Evolutionary conservation across 2,113 vertebrate genomes (phyloP).

Genomic region (Gasterosteus nipponicus): DNA sequence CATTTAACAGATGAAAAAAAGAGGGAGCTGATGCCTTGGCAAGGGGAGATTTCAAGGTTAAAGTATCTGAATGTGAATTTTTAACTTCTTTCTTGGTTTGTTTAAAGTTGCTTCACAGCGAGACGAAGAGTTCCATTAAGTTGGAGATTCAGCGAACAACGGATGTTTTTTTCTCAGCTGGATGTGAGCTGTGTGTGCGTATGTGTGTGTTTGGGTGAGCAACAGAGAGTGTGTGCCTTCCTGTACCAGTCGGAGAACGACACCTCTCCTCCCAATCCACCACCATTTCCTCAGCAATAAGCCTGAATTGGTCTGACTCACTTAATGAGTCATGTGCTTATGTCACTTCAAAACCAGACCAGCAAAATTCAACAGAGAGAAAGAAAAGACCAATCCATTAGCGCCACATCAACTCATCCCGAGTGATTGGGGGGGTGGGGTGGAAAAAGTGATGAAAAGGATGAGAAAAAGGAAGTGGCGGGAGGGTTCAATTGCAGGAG

Average conservation of each 20-base stretch:
- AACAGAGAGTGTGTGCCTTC: conserved; percentile 33
- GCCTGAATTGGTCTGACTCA: conserved; percentile 68
- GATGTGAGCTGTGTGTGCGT: neutral
- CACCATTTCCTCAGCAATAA: conserved; percentile 67
- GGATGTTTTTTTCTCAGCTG: conserved; percentile 26
- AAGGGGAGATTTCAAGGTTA: conserved; percentile 87
- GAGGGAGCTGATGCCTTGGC: conserved; percentile 78
- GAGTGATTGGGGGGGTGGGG: conserved; percentile 34
- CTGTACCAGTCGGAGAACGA: conserved; percentile 67
- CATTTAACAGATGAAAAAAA: conserved; percentile 86
- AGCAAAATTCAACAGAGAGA: conserved; percentile 31
- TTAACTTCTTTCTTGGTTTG: conserved; percentile 82
- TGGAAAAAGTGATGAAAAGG: conserved; percentile 51
- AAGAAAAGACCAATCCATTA: conserved; percentile 26
- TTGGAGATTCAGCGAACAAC: conserved; percentile 44
- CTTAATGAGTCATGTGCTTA: conserved; percentile 66
- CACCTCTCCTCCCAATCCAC: conserved; percentile 71
- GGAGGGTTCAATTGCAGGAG: conserved; percentile 35
- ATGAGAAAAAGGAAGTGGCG: conserved; percentile 63
- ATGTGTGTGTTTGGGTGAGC: conserved; percentile 10
- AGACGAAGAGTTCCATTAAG: conserved; percentile 71
- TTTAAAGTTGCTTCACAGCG: conserved; percentile 79
- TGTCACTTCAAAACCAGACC: conserved; percentile 62
- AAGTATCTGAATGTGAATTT: conserved; percentile 84
- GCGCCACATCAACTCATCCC: conserved; percentile 47